Base-by-base conservation (phyloP, 2,797 vertebrate species). In the Acipenser transmontanus region DNA sequence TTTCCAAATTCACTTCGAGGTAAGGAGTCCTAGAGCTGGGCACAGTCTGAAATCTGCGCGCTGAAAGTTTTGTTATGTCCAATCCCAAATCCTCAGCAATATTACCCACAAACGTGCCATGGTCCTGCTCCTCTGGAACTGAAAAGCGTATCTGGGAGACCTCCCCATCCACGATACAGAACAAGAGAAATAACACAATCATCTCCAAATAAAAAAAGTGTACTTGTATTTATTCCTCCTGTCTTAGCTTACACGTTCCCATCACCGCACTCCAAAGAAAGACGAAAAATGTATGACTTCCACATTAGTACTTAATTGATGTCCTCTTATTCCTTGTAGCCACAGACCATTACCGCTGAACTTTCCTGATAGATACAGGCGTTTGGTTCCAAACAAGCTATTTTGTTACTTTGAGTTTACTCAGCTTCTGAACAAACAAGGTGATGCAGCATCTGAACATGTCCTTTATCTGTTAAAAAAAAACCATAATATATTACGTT, bases 81-180 rank as follows among this genome's bases (percentile, higher is more conserved):
- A 98, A 91, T 70, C 97, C 94, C 88, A 99, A 85, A 78, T 98
- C 97, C 86, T 99, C 95, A 14, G 97, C 95, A 74, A 99, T 97
- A 86, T 98, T 99, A 69, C 97, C 97, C 91, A 99, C 95, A 80
- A 98, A 89, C 61, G 95, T 97, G 82, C 96, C 96, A 81, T 95
- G 94, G 66, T 95, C 95, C 72, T 94, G 90, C 83, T 99, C 97
- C 82, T 99, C 97, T 76, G 95, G 93, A 77, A 98, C 96, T 34
- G 94, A 96, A 83, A 97, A 98, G 78, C 93, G 93, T 75, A 98
- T 95, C 90, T 98, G 96, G 76, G 90, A 85, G 74, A 88, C 80
- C 72, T 83, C 93, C 76, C 92, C 92, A 81, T 93, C 88, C 83
- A 92, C 80, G 77, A 94, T 78, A 84, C 88, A 93, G 86, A 93